Evolutionary conservation across 1,140 invertebrate species (phyloP), one percentile per base, ranked within the genome.

Genomic region (Drosophila trapezifrons): DNA sequence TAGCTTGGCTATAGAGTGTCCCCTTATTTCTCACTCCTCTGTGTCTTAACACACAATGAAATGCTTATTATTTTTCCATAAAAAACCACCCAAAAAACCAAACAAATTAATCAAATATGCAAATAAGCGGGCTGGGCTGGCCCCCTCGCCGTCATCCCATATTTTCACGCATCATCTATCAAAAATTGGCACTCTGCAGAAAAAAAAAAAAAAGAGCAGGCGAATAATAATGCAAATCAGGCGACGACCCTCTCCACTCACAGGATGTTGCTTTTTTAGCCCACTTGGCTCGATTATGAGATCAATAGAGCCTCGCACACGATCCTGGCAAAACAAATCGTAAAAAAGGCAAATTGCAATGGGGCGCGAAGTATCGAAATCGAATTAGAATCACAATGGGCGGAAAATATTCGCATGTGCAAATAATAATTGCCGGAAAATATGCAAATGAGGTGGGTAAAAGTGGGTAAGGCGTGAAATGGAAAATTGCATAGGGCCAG

Each of bases 101-200:
- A 85, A 85, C 71, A 89, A 74, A 87, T 87, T 87, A 80, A 89
- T 87, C 83, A 89, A 89, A 83, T 89, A 87, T 87, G 84, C 76
- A 89, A 89, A 87, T 89, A 87, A 67, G 64, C 56, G 52, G 43
- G 42, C 29, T 9, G 29, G 6, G 15, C 12, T 15, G 52, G 51
- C 29, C 42, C 35, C 38, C 17, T 22, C 9, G 42, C 35, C 25
- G 46, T 38, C 47, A 35, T 46, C 12, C 59, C 72, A 57, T 67
- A 62, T 77, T 73, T 87, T 77, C 84, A 89, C 84, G 83, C 67
- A 77, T 89, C 79, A 89, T 87, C 79, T 63, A 83, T 87, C 83
- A 87, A 73, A 89, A 80, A 89, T 89, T 87, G 83, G 84, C 84
- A 83, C 17, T 32, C 25, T 67, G 18, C 18, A 6, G 15, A 12